Evolutionary conservation across 64 coral and sea anemone genomes (phyloP).

Genomic region (Stichodactyla helianthus): DNA sequence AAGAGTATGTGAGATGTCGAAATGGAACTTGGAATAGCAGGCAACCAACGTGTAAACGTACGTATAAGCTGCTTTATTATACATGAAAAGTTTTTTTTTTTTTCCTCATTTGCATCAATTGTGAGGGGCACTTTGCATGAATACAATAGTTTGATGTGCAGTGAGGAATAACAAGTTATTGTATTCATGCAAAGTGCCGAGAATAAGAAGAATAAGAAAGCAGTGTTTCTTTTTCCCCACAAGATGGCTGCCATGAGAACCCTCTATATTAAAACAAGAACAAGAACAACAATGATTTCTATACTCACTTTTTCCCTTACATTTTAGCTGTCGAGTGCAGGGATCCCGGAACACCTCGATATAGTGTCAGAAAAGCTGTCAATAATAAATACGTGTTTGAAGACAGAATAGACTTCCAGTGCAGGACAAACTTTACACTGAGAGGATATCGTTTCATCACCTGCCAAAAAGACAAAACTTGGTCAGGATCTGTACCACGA

Average conservation of each 20-base stretch:
- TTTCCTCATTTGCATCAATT: too few relatives aligned
- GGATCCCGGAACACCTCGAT: not conserved
- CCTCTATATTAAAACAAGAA: too few relatives aligned
- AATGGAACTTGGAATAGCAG: constrained; percentile 20
- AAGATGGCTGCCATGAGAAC: too few relatives aligned
- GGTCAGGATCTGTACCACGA: constrained; percentile 18
- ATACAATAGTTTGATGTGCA: too few relatives aligned
- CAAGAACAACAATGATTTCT: too few relatives aligned
- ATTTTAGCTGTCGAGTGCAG: not conserved
- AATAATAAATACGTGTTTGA: not conserved
- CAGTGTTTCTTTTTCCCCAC: too few relatives aligned
- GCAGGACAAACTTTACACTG: constrained; percentile 20
- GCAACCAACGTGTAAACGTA: constrained; percentile 32
- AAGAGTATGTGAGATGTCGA: not conserved
- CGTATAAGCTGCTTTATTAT: not conserved
- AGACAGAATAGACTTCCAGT: constrained; percentile 11
- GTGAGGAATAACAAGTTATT: too few relatives aligned
- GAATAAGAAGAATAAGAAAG: too few relatives aligned
- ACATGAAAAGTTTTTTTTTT: too few relatives aligned
- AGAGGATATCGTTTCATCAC: not conserved
- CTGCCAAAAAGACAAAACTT: constrained; percentile 9
- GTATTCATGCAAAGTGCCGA: too few relatives aligned
- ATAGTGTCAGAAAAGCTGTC: not conserved
- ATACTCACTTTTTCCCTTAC: too few relatives aligned
- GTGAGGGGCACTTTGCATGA: too few relatives aligned